Percentiles rank a stretch among this genome's conserved stretches.
phyloP scores from a whole-genome alignment of 2,797 vertebrate genomes.

The Leuciscus waleckii region DNA sequence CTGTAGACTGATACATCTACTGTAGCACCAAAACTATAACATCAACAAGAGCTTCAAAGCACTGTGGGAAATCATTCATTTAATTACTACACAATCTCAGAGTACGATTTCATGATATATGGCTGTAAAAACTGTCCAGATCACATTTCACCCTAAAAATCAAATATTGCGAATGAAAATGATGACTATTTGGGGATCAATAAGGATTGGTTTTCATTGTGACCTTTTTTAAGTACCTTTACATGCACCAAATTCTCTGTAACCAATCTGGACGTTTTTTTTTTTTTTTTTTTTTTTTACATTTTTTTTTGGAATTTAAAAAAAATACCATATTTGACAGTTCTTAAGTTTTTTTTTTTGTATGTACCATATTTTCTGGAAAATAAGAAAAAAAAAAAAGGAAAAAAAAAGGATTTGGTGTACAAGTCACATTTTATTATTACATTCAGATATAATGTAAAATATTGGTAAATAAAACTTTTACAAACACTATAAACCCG shows the following conservation, averaged over 20 bases:
- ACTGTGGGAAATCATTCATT: conserved; percentile 18
- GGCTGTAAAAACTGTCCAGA: conserved; percentile 28
- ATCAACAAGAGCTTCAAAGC: conserved; percentile 29
- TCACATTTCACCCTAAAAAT: conserved; percentile 7
- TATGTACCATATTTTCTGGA: not conserved
- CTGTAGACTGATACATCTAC: not conserved
- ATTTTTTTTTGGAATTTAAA: too few species aligned
- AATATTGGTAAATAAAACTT: not conserved
- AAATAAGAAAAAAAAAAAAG: not conserved
- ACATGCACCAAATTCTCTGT: not conserved
- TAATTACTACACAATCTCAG: conserved; percentile 19
- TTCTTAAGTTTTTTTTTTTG: not conserved
- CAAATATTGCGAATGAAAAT: not conserved
- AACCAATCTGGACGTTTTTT: not conserved
- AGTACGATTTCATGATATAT: conserved; percentile 29
- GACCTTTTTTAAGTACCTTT: not conserved
- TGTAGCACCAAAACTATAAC: not conserved
- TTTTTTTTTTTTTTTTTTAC: too few species aligned
- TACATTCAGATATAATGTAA: not conserved
- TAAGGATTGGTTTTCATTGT: not conserved
- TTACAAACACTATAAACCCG: not conserved
- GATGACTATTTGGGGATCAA: not conserved
- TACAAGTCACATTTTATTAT: not conserved
- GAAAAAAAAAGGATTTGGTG: rapidly evolving
- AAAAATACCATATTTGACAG: too few species aligned